Evolutionary conservation across 2,888 invertebrate genomes (phyloP), one percentile per base, ranked within the genome.

Genomic region (Euplagia quadripunctaria): DNA sequence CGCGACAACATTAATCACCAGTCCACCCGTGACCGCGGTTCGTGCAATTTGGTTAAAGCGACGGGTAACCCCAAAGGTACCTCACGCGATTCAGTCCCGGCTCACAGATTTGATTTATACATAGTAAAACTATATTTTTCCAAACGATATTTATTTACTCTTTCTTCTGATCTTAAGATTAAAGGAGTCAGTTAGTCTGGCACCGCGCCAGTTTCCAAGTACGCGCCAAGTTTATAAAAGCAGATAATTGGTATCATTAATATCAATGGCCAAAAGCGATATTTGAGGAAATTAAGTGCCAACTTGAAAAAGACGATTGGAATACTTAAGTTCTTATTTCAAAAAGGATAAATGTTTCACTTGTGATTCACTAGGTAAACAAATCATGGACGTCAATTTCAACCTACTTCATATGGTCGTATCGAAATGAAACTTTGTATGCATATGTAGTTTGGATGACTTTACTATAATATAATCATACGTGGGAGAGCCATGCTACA

Each of bases 161-260:
- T 31, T 66, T 73, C 67, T 74, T 67, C 72, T 78, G 67, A 72
- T 70, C 76, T 0, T 0, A 77, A 78, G 75, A 81, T 78, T 77
- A 81, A 78, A 82, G 74, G 46, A 31, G 72, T 42, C 72, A 64
- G 70, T 72, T 43, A 64, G 55, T 17, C 46, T 83, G 84, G 80
- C 84, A 67, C 1, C 0, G 31, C 58, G 64, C 77, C 77, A 72
- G 41, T 17, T 71, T 46, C 66, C 55, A 61, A 79, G 70, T 76
- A 69, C 73, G 67, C 49, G 43, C 41, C 31, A 41, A 71, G 68
- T 72, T 72, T 68, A 65, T 67, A 72, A 73, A 70, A 68, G 66
- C 64, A 74, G 73, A 79, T 65, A 79, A 84, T 68, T 71, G 73
- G 51, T 61, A 64, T 49, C 70, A 64, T 68, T 83, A 77, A 73